Percentiles rank a stretch among this genome's conserved stretches.
These are phyloP conservation scores for Anabas testudineus DNA, from an alignment of 2,797 vertebrate genomes.

Conservation along the genomic window DNA sequence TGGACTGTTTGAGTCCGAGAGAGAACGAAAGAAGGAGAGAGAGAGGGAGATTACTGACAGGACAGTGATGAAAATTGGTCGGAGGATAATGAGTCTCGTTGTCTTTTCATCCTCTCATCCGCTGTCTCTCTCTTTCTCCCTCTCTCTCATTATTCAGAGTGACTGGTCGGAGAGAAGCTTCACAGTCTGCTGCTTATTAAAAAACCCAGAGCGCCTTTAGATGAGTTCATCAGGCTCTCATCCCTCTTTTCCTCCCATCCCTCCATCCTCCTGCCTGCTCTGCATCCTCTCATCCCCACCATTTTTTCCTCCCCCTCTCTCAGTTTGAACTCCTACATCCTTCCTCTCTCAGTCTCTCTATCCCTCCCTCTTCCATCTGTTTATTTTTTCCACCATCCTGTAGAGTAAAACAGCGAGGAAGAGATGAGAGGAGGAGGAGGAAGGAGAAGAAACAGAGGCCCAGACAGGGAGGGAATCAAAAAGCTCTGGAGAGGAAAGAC, in stretches of 20 bases:
- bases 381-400: constrained; percentile 73
- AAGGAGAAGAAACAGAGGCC: constrained; percentile 41
- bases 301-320: constrained; percentile 50
- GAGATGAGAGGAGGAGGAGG: constrained; percentile 31
- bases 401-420: constrained; percentile 52
- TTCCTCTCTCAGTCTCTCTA: constrained; percentile 64
- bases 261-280: constrained; percentile 58
- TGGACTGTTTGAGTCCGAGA: constrained; percentile 48
- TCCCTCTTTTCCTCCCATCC: constrained; percentile 56
- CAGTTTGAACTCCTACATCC: constrained; percentile 76
- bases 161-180: constrained; percentile 79
- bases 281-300: constrained; percentile 60
- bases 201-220: constrained; percentile 79
- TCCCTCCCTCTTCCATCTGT: constrained; percentile 76
- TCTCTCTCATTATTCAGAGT: constrained; percentile 81
- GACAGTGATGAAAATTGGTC: constrained; percentile 84
- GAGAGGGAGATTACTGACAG: constrained; percentile 75
- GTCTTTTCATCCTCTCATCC: constrained; percentile 74
- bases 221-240: constrained; percentile 81
- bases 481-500: constrained; percentile 54
- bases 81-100: constrained; percentile 84
- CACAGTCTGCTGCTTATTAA: constrained; percentile 85
- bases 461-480: constrained; percentile 68
- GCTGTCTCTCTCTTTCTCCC: constrained; percentile 49
- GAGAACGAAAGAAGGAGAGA: constrained; percentile 34